Evolutionary conservation across 2,888 invertebrate species (phyloP).

Genomic region (Oxycera nigricornis): DNA sequence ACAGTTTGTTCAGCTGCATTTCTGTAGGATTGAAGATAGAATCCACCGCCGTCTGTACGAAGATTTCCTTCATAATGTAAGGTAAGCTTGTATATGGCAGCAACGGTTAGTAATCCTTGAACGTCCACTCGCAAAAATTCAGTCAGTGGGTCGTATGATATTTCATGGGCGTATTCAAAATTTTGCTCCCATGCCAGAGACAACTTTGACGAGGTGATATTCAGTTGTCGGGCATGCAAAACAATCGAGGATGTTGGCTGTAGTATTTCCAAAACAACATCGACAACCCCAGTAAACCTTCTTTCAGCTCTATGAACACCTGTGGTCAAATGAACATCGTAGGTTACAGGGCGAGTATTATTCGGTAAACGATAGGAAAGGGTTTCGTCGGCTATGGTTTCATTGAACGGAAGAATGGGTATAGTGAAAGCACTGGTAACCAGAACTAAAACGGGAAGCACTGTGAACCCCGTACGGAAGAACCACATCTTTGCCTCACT

Average conservation of each 20-base stretch:
- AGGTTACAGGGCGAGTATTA: constrained; percentile 64
- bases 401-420: constrained; percentile 29
- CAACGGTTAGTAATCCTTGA: not conserved
- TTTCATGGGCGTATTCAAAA: not conserved
- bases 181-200: not conserved
- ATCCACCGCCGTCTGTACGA: constrained; percentile 64
- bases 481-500: constrained; percentile 17
- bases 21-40: constrained; percentile 66
- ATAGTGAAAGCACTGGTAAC: not conserved
- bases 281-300: constrained; percentile 60
- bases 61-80: constrained; percentile 63
- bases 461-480: not conserved
- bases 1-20: constrained; percentile 46
- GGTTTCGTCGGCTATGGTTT: not conserved
- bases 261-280: constrained; percentile 63
- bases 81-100: not conserved
- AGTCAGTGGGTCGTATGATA: not conserved
- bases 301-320: constrained; percentile 60
- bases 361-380: constrained; percentile 65
- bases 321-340: constrained; percentile 64
- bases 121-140: constrained; percentile 45
- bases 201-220: not conserved
- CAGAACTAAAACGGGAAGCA: not conserved
- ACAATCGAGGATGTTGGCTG: constrained; percentile 62
- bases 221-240: constrained; percentile 44